Evolutionary conservation across 2,888 invertebrate genomes (phyloP), one percentile per base, ranked within the genome.

Genomic region (Taphrorychus bicolor): DNA sequence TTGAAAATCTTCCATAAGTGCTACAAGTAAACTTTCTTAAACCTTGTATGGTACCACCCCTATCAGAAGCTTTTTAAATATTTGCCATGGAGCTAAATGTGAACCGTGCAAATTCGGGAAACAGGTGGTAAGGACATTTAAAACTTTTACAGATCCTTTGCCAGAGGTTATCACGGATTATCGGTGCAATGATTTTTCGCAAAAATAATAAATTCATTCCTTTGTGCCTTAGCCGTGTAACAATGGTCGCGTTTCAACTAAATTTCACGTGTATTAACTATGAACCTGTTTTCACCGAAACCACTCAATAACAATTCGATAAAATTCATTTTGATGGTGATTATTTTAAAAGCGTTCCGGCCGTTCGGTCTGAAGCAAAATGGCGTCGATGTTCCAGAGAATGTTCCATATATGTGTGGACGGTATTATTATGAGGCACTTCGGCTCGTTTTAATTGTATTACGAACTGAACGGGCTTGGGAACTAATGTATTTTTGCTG

Each of bases 81-180:
- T 52, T 22, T 22, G 52, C 41, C 22, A n/a, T n/a, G 11, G 23
- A 60, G 53, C 41, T 60, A 60, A 60, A 22, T 60, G 52, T 41
- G 41, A 60, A 60, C 32, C 59, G 53, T 60, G 56, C 32, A 56
- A 56, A 62, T 56, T 62, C 32, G 21, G 23, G 48, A 48, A 45
- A 48, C 62, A 62, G 62, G 62, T 62, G 62, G 68, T 60, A 60
- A 57, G 61, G 59, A 66, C 70, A 64, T 71, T 68, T 71, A 62
- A 64, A 71, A 61, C 18, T 56, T 56, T 56, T 56, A 56, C 45
- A n/a, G 45, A 45, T 17, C 45, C 7, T 14, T 17, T 45, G 9
- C 45, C 45, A 16, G 16, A 7, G 16, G 45, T 45, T 45, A 45
- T 45, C 17, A 45, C 11, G 14, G 45, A 16, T 45, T 45, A 45